phyloP scores from a whole-genome alignment of 2,888 invertebrate species.

The Scaptodrosophila latifasciaeformis region DNA sequence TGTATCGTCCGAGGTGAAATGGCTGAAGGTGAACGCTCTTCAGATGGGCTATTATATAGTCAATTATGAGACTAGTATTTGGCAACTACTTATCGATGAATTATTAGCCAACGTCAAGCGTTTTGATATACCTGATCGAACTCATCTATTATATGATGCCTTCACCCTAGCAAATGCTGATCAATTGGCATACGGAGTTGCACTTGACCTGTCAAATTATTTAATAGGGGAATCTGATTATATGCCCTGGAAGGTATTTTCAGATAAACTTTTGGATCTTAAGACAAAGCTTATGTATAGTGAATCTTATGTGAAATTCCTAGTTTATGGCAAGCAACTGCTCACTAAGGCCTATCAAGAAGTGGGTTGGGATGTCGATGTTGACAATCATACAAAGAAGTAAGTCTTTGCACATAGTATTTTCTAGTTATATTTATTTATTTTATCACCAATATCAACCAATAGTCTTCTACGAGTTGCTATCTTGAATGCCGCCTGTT shows the following conservation, averaged over 20 bases:
- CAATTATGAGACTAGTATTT: slow-evolving; percentile 83
- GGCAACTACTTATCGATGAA: slow-evolving; percentile 76
- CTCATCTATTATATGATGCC: slow-evolving; percentile 86
- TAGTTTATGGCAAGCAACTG: slow-evolving; percentile 79
- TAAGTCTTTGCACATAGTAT: slow-evolving; percentile 23
- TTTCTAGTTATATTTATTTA: neutral
- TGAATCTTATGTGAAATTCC: slow-evolving; percentile 74
- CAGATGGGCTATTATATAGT: slow-evolving; percentile 92
- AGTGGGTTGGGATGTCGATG: slow-evolving; percentile 79
- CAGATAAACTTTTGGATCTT: slow-evolving; percentile 76
- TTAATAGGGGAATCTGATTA: slow-evolving; percentile 80
- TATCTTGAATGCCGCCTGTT: slow-evolving; percentile 80
- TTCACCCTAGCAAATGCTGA: slow-evolving; percentile 86
- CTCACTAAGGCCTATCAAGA: slow-evolving; percentile 78
- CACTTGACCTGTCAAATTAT: slow-evolving; percentile 83
- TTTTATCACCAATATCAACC: neutral
- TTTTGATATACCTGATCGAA: slow-evolving; percentile 81
- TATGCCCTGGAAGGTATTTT: slow-evolving; percentile 85
- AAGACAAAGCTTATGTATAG: slow-evolving; percentile 77
- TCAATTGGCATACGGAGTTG: slow-evolving; percentile 79
- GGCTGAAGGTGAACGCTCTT: slow-evolving; percentile 88
- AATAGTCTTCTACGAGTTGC: slow-evolving; percentile 79
- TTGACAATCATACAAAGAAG: slow-evolving; percentile 72
- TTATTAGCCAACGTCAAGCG: slow-evolving; percentile 53
- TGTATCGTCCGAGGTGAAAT: slow-evolving; percentile 75